Evolutionary conservation across 2,888 invertebrate genomes (phyloP).

Genomic region (Cepaea hortensis): DNA sequence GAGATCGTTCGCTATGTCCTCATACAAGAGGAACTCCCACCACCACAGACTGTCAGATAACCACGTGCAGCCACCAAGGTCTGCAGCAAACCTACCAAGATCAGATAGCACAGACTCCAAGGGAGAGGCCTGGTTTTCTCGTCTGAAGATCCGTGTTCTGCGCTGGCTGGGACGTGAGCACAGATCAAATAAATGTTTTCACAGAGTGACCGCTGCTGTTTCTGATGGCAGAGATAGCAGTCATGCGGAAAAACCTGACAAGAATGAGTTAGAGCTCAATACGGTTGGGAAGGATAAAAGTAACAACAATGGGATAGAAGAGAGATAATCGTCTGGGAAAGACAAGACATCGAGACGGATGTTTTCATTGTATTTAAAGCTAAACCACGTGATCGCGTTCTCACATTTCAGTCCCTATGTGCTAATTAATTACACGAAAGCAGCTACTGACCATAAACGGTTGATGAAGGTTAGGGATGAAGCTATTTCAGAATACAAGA

Average conservation of each 20-base stretch:
- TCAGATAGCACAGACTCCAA: neutral
- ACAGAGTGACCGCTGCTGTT: constrained; percentile 16
- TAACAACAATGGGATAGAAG: neutral
- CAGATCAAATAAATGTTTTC: neutral
- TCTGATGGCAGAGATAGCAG: constrained; percentile 36
- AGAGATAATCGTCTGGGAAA: neutral
- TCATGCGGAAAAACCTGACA: neutral
- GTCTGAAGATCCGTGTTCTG: constrained; percentile 36
- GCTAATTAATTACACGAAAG: no score
- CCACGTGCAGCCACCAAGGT: neutral
- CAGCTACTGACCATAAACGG: no score
- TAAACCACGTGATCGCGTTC: no score
- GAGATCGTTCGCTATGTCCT: constrained; percentile 55
- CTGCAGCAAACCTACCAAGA: neutral
- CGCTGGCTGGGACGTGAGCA: constrained; percentile 19
- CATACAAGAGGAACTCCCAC: constrained; percentile 49
- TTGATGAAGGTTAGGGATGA: no score
- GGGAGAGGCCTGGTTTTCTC: constrained; percentile 31
- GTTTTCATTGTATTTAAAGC: no score
- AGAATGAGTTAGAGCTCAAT: constrained; percentile 5
- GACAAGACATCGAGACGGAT: neutral
- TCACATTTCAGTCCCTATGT: no score
- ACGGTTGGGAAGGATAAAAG: neutral
- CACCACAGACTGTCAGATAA: constrained; percentile 35
- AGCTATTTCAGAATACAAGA: no score